These are phyloP conservation scores for Melipona beecheii DNA, from an alignment of 2,888 invertebrate genomes.

Conservation along the genomic window DNA sequence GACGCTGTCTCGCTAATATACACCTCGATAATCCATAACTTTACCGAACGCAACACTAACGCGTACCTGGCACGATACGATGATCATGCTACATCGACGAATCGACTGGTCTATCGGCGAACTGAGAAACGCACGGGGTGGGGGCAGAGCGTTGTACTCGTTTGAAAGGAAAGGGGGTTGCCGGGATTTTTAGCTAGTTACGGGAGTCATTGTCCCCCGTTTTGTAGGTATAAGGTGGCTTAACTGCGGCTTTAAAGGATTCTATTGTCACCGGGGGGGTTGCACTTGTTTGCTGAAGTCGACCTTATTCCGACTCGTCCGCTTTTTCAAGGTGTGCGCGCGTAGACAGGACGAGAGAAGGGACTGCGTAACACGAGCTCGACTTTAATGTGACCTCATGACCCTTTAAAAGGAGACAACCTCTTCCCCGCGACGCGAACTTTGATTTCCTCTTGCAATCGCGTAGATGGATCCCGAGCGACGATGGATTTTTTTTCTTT, in stretches of 20 bases:
- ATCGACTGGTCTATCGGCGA: constrained; percentile 17
- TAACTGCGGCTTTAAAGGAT: constrained; percentile 37
- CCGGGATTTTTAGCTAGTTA: constrained; percentile 25
- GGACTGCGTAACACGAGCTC: constrained; percentile 39
- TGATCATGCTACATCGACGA: constrained; percentile 50
- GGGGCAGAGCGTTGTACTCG: constrained; percentile 30
- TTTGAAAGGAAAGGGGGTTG: constrained; percentile 29
- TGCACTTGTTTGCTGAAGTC: constrained; percentile 19
- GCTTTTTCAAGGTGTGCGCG: constrained; percentile 25
- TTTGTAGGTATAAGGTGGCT: constrained; percentile 31
- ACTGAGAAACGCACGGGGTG: constrained; percentile 12
- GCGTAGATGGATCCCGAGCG: neutral
- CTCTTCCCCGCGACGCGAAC: constrained; percentile 15
- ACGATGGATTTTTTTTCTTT: neutral
- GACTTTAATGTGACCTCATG: constrained; percentile 57
- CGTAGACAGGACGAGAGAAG: constrained; percentile 21
- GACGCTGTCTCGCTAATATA: neutral
- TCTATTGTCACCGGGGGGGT: constrained; percentile 30
- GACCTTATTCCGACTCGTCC: constrained; percentile 17
- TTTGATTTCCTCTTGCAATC: constrained; percentile 12
- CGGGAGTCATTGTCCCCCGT: constrained; percentile 31
- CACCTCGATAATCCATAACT: neutral
- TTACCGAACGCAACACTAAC: neutral
- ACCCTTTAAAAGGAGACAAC: constrained; percentile 45
- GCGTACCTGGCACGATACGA: neutral